Evolutionary conservation across 30 jellyfish, hydroid and myxozoan genomes (phyloP).

Genomic region (Cassiopea andromeda): DNA sequence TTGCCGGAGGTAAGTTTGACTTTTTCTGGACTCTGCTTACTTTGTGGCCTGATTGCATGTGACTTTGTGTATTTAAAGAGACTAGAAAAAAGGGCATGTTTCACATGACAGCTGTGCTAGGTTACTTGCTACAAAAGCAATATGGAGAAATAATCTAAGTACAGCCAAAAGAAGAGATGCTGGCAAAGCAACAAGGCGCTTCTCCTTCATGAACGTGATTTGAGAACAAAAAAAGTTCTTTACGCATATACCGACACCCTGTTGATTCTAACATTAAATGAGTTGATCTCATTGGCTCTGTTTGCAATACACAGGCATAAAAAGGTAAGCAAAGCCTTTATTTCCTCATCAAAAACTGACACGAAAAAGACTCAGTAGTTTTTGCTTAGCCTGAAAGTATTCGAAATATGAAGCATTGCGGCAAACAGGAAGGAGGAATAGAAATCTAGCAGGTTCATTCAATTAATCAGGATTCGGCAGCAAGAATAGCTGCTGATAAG

Average conservation of each 20-base stretch:
- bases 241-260: neutral
- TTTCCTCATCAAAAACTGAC: neutral
- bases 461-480: neutral
- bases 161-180: too few species aligned
- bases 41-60: too few species aligned
- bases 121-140: too few species aligned
- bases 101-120: too few species aligned
- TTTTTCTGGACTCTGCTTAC: too few species aligned
- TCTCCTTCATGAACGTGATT: neutral
- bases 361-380: neutral
- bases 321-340: neutral
- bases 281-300: neutral
- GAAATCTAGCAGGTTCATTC: neutral
- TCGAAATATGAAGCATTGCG: neutral
- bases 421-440: neutral
- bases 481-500: neutral
- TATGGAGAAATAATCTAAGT: too few species aligned
- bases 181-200: neutral
- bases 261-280: neutral
- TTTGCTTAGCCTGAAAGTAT: neutral
- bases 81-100: too few species aligned
- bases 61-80: too few species aligned
- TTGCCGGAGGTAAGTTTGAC: too few species aligned
- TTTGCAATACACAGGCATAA: neutral
- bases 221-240: neutral